These are phyloP conservation scores for Gallinago paraguaiae DNA, from an alignment of 2,113 vertebrate species.

Conservation along the genomic window DNA sequence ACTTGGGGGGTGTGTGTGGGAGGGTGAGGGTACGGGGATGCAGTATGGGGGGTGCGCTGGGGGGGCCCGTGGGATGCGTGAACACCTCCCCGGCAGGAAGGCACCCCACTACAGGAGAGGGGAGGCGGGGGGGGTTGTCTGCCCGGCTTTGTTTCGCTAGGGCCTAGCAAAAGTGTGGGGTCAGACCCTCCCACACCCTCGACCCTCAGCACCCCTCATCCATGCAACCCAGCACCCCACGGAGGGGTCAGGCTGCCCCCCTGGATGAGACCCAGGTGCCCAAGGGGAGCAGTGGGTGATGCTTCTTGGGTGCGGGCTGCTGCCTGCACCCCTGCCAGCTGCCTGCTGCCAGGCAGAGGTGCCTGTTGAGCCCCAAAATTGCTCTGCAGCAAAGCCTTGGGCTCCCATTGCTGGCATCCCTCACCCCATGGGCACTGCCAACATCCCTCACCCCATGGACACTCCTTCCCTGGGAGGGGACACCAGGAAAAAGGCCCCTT, in stretches of 20 bases:
- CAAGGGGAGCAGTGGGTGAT: neutral
- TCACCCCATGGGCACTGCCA: rapidly evolving
- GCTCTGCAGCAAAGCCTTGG: neutral
- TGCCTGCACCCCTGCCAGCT: no score
- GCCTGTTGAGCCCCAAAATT: neutral
- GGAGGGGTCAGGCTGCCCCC: no score
- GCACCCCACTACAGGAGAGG: neutral
- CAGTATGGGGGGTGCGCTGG: neutral
- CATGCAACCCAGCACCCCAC: neutral
- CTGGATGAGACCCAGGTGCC: neutral
- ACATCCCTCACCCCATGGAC: neutral
- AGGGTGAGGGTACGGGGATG: neutral
- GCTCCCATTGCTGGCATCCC: neutral
- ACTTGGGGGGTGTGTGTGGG: neutral
- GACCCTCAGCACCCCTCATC: neutral
- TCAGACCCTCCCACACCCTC: no score
- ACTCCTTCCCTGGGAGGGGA: neutral
- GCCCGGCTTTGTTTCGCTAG: neutral
- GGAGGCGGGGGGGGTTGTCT: neutral
- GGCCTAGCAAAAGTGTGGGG: neutral
- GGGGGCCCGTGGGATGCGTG: no score
- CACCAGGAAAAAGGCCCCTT: neutral
- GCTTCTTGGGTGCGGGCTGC: no score
- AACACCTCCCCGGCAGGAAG: neutral
- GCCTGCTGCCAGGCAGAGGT: no score